Percentiles rank a stretch among this genome's conserved stretches.
Evolutionary conservation across 2,797 vertebrate species (phyloP).

Genomic region (Coracias cyanogaster): DNA sequence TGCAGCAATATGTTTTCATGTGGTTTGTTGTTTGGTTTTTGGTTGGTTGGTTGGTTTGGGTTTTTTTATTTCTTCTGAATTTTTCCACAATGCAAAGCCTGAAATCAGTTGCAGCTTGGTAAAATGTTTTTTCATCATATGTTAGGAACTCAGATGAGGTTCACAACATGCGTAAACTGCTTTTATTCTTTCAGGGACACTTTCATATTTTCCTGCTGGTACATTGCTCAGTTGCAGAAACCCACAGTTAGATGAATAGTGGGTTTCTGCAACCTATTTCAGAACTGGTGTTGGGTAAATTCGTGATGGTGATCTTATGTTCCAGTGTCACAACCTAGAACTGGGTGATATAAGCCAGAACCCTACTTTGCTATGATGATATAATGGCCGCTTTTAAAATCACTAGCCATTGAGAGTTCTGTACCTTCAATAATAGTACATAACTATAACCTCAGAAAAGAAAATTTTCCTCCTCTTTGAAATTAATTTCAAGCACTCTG

Average conservation of each 20-base stretch:
- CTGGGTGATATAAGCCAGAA: not conserved
- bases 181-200: not conserved
- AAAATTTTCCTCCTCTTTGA: not conserved
- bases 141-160: not conserved
- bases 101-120: not conserved
- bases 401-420: not conserved
- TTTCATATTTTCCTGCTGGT: not conserved
- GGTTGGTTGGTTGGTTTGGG: no score
- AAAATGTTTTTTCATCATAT: not conserved
- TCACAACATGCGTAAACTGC: rapidly evolving
- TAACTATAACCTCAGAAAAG: not conserved
- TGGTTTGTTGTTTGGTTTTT: not conserved
- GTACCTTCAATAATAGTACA: not conserved
- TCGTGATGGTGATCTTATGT: not conserved
- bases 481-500: not conserved
- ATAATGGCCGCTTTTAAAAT: not conserved
- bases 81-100: not conserved
- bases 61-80: not conserved
- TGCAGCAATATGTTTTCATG: not conserved
- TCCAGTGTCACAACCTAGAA: not conserved
- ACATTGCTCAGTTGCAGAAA: not conserved
- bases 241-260: not conserved
- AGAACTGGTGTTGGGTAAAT: not conserved
- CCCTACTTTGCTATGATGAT: not conserved
- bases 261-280: not conserved